These are phyloP conservation scores for Champsocephalus gunnari DNA, from an alignment of 2,797 vertebrate genomes.

Conservation along the genomic window DNA sequence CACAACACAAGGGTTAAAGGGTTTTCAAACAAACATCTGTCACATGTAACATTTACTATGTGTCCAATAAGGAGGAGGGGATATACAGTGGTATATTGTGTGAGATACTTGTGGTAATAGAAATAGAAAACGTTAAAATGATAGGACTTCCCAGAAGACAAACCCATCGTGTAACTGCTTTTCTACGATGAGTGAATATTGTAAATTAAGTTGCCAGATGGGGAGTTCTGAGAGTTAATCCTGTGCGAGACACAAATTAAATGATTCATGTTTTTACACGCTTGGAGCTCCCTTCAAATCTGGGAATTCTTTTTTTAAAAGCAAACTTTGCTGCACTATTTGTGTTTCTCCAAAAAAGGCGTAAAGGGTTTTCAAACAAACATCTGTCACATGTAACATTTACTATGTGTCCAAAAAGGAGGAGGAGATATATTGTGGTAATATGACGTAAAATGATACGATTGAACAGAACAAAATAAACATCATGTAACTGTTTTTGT, in stretches of 20 bases:
- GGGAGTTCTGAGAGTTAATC: background rate
- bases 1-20: no score
- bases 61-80: background rate
- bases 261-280: background rate
- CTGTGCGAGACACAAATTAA: background rate
- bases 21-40: background rate
- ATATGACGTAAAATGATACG: background rate
- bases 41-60: no score
- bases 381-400: background rate
- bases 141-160: background rate
- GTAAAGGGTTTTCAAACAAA: no score
- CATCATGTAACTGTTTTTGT: no score
- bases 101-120: background rate
- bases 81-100: conserved; percentile 6
- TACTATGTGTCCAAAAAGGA: background rate
- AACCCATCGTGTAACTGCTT: no score
- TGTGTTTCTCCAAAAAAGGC: conserved; percentile 10
- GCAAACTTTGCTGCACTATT: background rate
- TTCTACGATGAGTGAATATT: background rate
- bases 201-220: background rate
- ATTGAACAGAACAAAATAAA: background rate
- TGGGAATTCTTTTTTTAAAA: background rate
- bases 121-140: background rate
- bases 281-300: background rate
- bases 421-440: background rate